Evolutionary conservation across 2,888 invertebrate species (phyloP), one percentile per base, ranked within the genome.

Genomic region (Petrolisthes cinctipes): DNA sequence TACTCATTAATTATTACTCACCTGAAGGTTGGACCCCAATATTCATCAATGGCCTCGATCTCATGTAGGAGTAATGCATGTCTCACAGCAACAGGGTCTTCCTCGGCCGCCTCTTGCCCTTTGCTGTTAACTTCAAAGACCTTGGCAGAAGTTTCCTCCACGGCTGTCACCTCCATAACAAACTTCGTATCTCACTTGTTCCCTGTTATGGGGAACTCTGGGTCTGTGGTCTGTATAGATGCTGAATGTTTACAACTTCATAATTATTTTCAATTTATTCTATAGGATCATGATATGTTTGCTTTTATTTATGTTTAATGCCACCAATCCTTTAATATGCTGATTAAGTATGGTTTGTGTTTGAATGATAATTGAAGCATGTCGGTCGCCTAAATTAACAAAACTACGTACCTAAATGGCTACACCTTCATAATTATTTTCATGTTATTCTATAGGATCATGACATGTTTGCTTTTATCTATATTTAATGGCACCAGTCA

Each of bases 21-120:
- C 90, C 90, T 87, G 93, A 97, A 97, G 3, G 97, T 97, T 83
- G 97, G 97, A 0, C 97, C 97, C 95, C 97, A 96, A 92, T 97
- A 97, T 92, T 97, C 97, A 92, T 97, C 97, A 89, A 97, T 96
- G 3, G 97, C 96, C 93, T 90, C 90, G 20, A 90, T 90, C 71
- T 90, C 90, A 71, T 83, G 89, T 5, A 90, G 82, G 61, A 90
- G 87, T 20, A 90, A 73, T 75, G 87, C 89, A 83, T 90, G 90
- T 71, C 88, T 87, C 17, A 88, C 66, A 79, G 80, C 78, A 14
- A 82, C 83, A n/a, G 82, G 84, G 82, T 88, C 89, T 37, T 83
- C 89, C 17, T 90, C 89, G 4, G 56, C 71, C 51, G 68, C 79
- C 54, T 82, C 88, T 37, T 54, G 54, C 6, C 80, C 80, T 20